These are phyloP conservation scores for Neodiprion lecontei DNA, from an alignment of 1,140 invertebrate genomes.

Conservation along the genomic window DNA sequence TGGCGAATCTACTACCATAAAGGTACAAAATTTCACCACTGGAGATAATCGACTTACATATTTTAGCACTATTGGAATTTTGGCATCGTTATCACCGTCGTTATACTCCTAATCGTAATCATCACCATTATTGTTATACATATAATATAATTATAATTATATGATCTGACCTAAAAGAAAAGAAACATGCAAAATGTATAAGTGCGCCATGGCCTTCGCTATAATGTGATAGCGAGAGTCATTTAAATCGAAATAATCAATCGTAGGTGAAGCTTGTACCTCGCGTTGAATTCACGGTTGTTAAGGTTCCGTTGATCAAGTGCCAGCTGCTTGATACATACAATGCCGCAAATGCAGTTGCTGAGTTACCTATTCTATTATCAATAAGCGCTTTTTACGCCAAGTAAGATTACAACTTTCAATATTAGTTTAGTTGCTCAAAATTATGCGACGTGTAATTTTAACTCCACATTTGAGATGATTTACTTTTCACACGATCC, in stretches of 20 bases:
- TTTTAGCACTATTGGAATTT: too few relatives aligned
- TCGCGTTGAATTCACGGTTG: slow-evolving; percentile 39
- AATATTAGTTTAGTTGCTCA: slow-evolving; percentile 16
- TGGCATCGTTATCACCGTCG: too few relatives aligned
- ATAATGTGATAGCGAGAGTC: too few relatives aligned
- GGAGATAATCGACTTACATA: too few relatives aligned
- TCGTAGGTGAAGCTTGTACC: slow-evolving; percentile 39
- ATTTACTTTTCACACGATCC: neutral
- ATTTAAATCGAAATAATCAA: neutral
- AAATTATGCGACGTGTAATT: neutral
- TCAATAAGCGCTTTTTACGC: slow-evolving; percentile 42
- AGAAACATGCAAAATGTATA: too few relatives aligned
- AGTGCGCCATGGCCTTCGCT: too few relatives aligned
- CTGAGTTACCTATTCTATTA: slow-evolving; percentile 41
- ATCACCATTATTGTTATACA: too few relatives aligned
- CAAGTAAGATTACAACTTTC: slow-evolving; percentile 31
- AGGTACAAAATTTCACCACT: neutral
- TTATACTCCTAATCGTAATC: too few relatives aligned
- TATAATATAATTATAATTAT: too few relatives aligned
- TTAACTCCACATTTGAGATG: neutral
- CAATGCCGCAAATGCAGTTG: slow-evolving; percentile 33
- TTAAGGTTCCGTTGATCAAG: slow-evolving; percentile 37
- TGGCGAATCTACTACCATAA: neutral
- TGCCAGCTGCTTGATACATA: slow-evolving; percentile 40
- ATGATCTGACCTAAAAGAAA: too few relatives aligned